phyloP scores from a whole-genome alignment of 1,140 invertebrate species.

The Cherax quadricarinatus region DNA sequence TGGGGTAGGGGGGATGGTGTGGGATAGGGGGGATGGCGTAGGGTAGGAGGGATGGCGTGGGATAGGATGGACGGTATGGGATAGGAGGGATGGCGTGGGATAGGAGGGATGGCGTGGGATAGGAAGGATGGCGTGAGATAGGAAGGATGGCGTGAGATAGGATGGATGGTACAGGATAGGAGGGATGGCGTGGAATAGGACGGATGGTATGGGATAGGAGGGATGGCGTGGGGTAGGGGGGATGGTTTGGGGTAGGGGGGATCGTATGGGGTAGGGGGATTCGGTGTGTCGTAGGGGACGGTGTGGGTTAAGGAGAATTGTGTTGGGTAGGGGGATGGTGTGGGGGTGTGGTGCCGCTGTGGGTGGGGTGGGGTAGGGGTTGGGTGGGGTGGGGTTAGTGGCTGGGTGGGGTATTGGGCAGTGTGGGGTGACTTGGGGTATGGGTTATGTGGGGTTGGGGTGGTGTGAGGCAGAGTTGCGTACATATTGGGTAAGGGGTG shows the following conservation, averaged over 20 bases:
- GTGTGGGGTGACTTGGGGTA: neutral
- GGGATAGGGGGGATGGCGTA: neutral
- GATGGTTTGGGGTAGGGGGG: neutral
- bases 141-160: too few species aligned
- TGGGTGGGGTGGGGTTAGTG: too few species aligned
- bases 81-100: too few species aligned
- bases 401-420: too few species aligned
- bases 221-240: neutral
- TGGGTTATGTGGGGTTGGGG: neutral
- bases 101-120: too few species aligned
- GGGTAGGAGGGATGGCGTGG: neutral
- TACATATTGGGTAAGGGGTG: too few species aligned
- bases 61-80: neutral
- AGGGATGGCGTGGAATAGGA: too few species aligned
- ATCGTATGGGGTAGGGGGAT: neutral
- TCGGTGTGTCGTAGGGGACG: too few species aligned
- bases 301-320: neutral
- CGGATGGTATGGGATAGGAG: too few species aligned
- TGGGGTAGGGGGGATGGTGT: neutral
- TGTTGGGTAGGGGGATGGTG: neutral
- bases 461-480: neutral
- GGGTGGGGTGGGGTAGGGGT: neutral
- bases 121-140: too few species aligned
- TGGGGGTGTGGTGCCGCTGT: neutral
- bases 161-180: too few species aligned